Base-by-base conservation (phyloP, 2,888 invertebrate genomes). In the Amphipoea lucens region DNA sequence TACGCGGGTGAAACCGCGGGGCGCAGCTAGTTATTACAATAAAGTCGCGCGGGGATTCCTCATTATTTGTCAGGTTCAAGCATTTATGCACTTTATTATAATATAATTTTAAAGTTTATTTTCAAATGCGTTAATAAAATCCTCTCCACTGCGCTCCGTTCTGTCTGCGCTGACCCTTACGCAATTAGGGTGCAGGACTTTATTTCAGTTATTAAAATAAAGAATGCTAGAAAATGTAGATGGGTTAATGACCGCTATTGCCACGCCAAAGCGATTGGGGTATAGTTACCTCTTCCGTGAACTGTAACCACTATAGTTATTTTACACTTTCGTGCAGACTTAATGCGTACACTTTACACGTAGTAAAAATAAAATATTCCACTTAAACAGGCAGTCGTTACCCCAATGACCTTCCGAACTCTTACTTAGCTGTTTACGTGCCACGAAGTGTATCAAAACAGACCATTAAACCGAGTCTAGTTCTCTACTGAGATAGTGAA, bases 371-470 rank as follows among this genome's bases (percentile, higher is more conserved):
- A 74, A 81, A 82, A 51, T 17, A 51, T 67, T 29, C 29, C 17
- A 40, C 23, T 14, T 42, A 42, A 23, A 57, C 12, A 42, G 12
- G 29, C 69, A 66, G 81, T 71, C 83, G 84, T 84, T 84, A 74
- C 36, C 76, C 76, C 76, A 67, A 67, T 84, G 75, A 83, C 83
- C 83, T 84, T 71, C 57, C 73, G 84, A 84, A 67, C 81, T 76
- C 20, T 51, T 62, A 81, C 74, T 80, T 62, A 23, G 54, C 78
- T 14, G 63, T 72, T 78, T 75, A 79, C 80, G 80, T 72, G 48
- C 62, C 54, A 29, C 48, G 54, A 72, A 84, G 76, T 86, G 60
- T 87, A 87, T 73, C 87, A 78, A 78, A 87, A 83, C 74, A 78
- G 66, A 48, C 40, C 54, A 81, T 73, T 82, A 78, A n/a, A 68